Conservation (phyloP, 1,140 invertebrate genomes). For the Drosophila aff. region DNA sequence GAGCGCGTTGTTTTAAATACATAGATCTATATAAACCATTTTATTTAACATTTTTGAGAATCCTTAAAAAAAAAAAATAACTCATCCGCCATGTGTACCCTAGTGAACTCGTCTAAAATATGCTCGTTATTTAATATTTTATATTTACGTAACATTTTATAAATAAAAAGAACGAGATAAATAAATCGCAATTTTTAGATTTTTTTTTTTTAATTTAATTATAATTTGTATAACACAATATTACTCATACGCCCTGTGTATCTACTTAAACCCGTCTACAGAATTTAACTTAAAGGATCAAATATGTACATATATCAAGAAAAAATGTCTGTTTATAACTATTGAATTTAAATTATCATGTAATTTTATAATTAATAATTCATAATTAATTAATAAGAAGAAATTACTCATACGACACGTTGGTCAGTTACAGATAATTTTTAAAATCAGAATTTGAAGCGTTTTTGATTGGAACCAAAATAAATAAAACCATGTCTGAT, state of each 20-base stretch:
- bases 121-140: not conserved
- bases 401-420: conserved; percentile 24
- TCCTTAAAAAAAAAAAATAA: not conserved
- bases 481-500: not conserved
- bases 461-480: not conserved
- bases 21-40: too few species aligned
- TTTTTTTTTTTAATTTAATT: too few species aligned
- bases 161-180: not conserved
- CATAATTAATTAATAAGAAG: too few species aligned
- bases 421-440: not conserved
- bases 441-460: too few species aligned
- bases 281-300: too few species aligned
- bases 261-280: not conserved
- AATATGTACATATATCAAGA: not conserved
- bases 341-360: not conserved
- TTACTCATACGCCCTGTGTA: conserved; percentile 21
- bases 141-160: not conserved
- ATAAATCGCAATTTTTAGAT: too few species aligned
- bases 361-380: not conserved
- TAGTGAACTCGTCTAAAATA: not conserved
- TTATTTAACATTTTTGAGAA: too few species aligned
- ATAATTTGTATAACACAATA: not conserved
- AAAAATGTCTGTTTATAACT: not conserved
- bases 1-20: not conserved
- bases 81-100: not conserved